Evolutionary conservation across 2,797 vertebrate genomes (phyloP), one percentile per base, ranked within the genome.

Genomic region (Taenioides sp.): DNA sequence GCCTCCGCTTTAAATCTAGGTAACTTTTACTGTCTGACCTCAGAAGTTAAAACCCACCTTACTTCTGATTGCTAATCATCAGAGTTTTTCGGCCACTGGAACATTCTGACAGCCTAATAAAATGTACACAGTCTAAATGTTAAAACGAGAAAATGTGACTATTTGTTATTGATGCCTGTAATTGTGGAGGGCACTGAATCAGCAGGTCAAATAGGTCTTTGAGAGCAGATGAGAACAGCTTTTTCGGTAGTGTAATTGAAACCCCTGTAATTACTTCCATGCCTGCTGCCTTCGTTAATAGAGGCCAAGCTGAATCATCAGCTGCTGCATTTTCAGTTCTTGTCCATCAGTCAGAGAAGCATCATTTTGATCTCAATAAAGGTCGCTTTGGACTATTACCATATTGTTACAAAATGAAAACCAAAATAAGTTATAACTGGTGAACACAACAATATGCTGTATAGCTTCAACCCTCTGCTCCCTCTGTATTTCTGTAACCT

Each of bases 221-320:
- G 68, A 61, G 80, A 78, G 64, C 71, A 75, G 67, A 80, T 76
- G 77, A 62, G 60, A 80, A 70, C 49, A 78, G 75, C 73, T 73
- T 27, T 80, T 78, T 78, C 54, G 65, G 76, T 77, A 49, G 71
- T 71, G 72, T 74, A 72, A 76, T 77, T 54, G 69, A 28, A 54
- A 73, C 49, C 71, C 80, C 70, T 72, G 55, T 69, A 69, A 66
- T 78, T 69, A 72, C 65, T 72, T 65, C 67, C 69, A 49, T 73
- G 69, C 73, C 76, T 37, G 40, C 70, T 70, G 73, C 75, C 67
- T 74, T 71, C 67, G 73, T 86, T 81, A 84, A 76, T 70, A 65
- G 76, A 77, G 72, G 71, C 23, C 59, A 27, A 66, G 78, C 72
- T 80, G 86, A 85, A 75, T 85, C 78, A 81, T 73, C 72, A 75